Conservation (phyloP, 1,140 invertebrate genomes). For the Homalodisca vitripennis region DNA sequence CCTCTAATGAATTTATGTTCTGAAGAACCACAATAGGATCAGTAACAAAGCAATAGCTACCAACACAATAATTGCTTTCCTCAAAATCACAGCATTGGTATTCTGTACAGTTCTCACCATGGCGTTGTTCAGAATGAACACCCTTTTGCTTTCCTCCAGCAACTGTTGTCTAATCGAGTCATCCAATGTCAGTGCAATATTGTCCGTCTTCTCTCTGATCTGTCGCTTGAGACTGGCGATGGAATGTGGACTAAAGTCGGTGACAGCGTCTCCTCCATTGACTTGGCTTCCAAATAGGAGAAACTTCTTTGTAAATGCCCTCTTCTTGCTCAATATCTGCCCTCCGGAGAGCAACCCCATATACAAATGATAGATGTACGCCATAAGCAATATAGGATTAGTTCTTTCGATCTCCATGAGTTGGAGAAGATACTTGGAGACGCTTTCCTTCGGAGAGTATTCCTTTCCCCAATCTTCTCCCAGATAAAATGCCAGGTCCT, state of each 20-base stretch:
- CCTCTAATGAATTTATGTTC: no score
- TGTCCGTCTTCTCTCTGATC: slow-evolving; percentile 65
- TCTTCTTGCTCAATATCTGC: slow-evolving; percentile 72
- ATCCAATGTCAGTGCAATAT: slow-evolving; percentile 62
- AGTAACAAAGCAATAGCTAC: no score
- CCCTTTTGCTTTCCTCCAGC: slow-evolving; percentile 72
- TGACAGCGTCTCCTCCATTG: slow-evolving; percentile 56
- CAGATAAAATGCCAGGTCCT: slow-evolving; percentile 66
- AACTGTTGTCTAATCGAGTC: slow-evolving; percentile 64
- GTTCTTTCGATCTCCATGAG: slow-evolving; percentile 63
- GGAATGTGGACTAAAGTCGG: slow-evolving; percentile 57
- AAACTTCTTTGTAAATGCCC: slow-evolving; percentile 53
- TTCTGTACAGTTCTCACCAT: slow-evolving; percentile 68
- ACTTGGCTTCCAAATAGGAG: slow-evolving; percentile 19
- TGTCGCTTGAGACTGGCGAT: slow-evolving; percentile 64
- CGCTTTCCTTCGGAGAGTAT: slow-evolving; percentile 55
- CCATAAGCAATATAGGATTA: slow-evolving; percentile 65
- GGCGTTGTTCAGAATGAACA: slow-evolving; percentile 72
- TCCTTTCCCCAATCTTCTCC: slow-evolving; percentile 63
- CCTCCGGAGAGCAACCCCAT: slow-evolving; percentile 78
- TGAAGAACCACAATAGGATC: no score
- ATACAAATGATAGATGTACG: slow-evolving; percentile 80
- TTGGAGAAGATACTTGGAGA: slow-evolving; percentile 65
- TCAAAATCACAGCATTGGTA: slow-evolving; percentile 47
- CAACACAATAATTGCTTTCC: no score